A percentile compares a stretch with the other conserved stretches of the same genome.
phyloP scores from a whole-genome alignment of 2,113 vertebrate genomes.

The Ornithorhynchus anatinus region DNA sequence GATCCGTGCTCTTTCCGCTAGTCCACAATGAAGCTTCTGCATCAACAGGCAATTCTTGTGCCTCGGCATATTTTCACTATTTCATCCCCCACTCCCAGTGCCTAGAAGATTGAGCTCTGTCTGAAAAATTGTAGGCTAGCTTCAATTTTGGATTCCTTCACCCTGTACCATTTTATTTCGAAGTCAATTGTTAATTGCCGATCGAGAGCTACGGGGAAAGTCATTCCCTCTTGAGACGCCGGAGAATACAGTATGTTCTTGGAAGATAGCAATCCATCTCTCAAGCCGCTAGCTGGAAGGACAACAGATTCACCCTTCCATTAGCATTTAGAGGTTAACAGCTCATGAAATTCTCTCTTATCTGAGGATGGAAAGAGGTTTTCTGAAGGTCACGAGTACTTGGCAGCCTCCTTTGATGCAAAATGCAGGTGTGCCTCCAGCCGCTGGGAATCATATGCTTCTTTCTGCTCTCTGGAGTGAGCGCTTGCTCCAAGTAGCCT shows the following conservation, averaged over 20 bases:
- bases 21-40: too few species aligned
- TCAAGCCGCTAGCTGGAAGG: neutral
- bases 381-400: conserved; percentile 26
- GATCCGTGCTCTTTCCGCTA: too few species aligned
- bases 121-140: too few species aligned
- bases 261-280: conserved; percentile 18
- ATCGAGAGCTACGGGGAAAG: too few species aligned
- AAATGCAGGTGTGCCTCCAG: conserved; percentile 8
- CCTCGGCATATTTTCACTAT: too few species aligned
- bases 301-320: conserved; percentile 26
- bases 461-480: conserved; percentile 40
- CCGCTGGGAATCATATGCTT: conserved; percentile 19
- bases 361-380: conserved; percentile 32
- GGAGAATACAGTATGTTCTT: conserved; percentile 15
- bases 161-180: too few species aligned
- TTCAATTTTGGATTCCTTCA: too few species aligned
- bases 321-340: conserved; percentile 41
- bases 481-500: conserved; percentile 26
- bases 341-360: conserved; percentile 28
- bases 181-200: too few species aligned
- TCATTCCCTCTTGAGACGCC: neutral
- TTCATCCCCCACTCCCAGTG: too few species aligned
- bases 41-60: too few species aligned
- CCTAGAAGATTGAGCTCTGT: too few species aligned
- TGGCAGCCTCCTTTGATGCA: conserved; percentile 8